Base-by-base conservation (phyloP, 2,888 invertebrate species). In the Nasonia oneida region DNA sequence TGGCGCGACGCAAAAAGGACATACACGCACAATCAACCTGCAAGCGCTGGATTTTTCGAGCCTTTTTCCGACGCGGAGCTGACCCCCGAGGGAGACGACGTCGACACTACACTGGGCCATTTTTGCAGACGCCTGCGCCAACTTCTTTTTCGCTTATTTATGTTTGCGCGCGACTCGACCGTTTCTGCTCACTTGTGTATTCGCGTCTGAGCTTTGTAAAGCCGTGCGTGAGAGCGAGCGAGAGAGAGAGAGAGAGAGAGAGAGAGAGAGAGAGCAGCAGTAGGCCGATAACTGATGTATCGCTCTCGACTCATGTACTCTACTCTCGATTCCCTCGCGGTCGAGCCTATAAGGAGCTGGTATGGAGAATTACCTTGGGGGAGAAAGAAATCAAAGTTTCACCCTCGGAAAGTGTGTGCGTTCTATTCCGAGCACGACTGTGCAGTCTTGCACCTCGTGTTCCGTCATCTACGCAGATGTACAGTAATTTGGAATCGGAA, bases 371-470 rank as follows among this genome's bases (percentile, higher is more conserved):
- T 53, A 18, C 53, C 18, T 70, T 64, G n/a, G 29, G 81, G 81
- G 81, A 71, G 74, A 50, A 75, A 47, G 79, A 83, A 81, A 86
- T 86, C 77, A 83, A 83, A 86, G 86, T 83, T 81, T 61, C 42
- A 67, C 79, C 79, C 61, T 39, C 53, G 53, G 53, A 53, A 53
- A 53, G 18, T 18, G 42, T 42, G 42, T 6, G 47, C 2, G 10
- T 18, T 53, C 53, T 5, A 53, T 53, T 5, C 53, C 53, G 18
- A 53, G 5, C 53, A 53, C 6, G 53, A 53, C 15, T 53, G 15
- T 53, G 4, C 53, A 15, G 3, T 10, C 42, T 8, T 42, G 42
- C 42, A 8, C 6, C 42, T 42, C 1, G 10, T 42, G 12, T 47
- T 47, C 12, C 12, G 47, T 47, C 47, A 29, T 47, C 10, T 47